Percentiles rank a stretch among this genome's conserved stretches.
phyloP scores from a whole-genome alignment of 2,113 vertebrate genomes.

The Eonycteris spelaea region DNA sequence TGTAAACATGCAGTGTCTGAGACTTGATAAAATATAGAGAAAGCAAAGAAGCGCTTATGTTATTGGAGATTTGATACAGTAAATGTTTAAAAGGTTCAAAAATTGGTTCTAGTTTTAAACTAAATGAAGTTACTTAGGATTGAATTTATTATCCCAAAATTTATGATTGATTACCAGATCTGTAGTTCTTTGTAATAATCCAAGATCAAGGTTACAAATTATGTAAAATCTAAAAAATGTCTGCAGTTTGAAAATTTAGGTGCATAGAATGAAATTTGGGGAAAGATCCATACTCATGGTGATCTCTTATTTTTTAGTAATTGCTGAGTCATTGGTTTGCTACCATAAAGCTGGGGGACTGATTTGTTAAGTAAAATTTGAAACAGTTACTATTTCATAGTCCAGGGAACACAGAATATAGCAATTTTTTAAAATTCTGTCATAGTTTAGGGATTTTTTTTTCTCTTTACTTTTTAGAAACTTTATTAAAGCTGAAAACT shows the following conservation, averaged over 20 bases:
- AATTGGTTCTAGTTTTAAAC: background rate
- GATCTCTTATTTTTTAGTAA: background rate
- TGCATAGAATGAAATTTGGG: background rate
- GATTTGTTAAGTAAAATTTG: conserved; percentile 6
- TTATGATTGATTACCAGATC: background rate
- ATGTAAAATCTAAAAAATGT: background rate
- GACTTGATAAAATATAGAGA: background rate
- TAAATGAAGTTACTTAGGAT: background rate
- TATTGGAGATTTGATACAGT: background rate
- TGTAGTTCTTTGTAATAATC: background rate
- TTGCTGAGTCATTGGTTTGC: background rate
- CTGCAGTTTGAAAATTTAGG: background rate
- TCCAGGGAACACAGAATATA: background rate
- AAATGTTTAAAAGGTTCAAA: background rate
- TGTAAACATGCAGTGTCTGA: background rate
- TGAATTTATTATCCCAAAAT: background rate
- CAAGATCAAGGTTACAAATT: background rate
- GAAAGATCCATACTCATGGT: background rate
- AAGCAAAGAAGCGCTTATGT: background rate
- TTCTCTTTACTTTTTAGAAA: background rate
- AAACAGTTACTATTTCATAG: background rate
- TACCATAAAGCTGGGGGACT: conserved; percentile 1
- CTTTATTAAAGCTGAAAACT: background rate
- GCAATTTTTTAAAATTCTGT: background rate
- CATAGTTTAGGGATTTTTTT: background rate